Base-by-base conservation (phyloP, 2,797 vertebrate species). In the Trematomus bernacchii region DNA sequence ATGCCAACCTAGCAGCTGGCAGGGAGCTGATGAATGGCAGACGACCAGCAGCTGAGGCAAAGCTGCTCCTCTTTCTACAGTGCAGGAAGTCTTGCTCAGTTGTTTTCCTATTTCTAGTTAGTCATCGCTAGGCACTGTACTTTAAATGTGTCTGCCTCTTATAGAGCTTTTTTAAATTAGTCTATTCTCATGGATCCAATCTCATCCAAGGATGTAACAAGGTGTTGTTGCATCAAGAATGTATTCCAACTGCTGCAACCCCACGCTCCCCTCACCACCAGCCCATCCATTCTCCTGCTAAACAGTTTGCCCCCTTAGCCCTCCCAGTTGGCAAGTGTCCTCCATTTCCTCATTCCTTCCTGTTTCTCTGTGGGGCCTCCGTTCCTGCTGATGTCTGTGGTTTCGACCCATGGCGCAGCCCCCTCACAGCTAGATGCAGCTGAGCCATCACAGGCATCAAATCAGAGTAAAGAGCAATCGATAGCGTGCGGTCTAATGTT, bases 1-100 rank as follows among this genome's bases (percentile, higher is more conserved):
- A 77, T 83, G 83, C 85, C 91, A 92, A 82, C 78, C 85, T 64
- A 85, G 88, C 90, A 93, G 91, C 91, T 93, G 93, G 91, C 90
- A 88, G 67, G 54, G 82, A 87, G 85, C 89, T 91, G 84, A 92
- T 85, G 87, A 79, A 92, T 93, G 91, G 89, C 91, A 91, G 80
- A 70, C 48, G 60, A 92, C 90, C 90, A 91, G 83, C 76, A 86
- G 82, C 73, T 83, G 77, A 77, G 58, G 80, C 80, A 83, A 71
- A 58, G 65, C 66, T 86, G 70, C 73, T 82, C 63, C 70, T 83
- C 84, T 70, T 72, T 63, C 79, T 67, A 71, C 44, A 76, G 47
- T 71, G 76, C 57, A 66, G 74, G 61, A 85, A 54, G 59, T 73
- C 73, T 68, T 55, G 69, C 72, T 80, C 19, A 27, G 18, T 58